A percentile compares a stretch with the other conserved stretches of the same genome.
These are phyloP conservation scores for Atlantisia rogersi DNA, from an alignment of 2,113 vertebrate species.

Conservation along the genomic window DNA sequence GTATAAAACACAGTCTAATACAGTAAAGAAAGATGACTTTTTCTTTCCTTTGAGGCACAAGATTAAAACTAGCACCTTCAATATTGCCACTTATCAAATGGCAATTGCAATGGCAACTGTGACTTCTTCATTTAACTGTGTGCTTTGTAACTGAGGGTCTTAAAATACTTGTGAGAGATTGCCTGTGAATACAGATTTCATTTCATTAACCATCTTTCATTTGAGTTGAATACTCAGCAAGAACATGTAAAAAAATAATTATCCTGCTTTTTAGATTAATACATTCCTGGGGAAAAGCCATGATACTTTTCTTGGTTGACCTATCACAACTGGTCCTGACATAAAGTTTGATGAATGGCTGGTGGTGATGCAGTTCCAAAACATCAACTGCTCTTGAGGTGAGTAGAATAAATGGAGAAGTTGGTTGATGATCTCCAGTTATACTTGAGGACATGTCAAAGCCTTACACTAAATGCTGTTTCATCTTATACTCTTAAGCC, in stretches of 20 bases:
- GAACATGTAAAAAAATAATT: neutral
- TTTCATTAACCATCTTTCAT: neutral
- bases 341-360: neutral
- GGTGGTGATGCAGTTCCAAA: neutral
- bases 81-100: neutral
- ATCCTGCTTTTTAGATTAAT: neutral
- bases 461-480: neutral
- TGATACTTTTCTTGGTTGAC: neutral
- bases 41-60: neutral
- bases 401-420: neutral
- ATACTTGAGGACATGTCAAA: neutral
- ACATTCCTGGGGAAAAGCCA: neutral
- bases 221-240: neutral
- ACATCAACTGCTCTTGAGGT: neutral
- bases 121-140: neutral
- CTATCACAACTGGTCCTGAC: neutral
- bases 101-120: neutral
- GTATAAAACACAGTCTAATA: neutral
- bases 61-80: neutral
- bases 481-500: neutral
- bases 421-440: neutral
- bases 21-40: neutral
- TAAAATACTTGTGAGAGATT: neutral
- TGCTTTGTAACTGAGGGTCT: neutral
- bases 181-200: neutral